phyloP scores from a whole-genome alignment of 1,140 invertebrate species.

The Uloborus diversus region DNA sequence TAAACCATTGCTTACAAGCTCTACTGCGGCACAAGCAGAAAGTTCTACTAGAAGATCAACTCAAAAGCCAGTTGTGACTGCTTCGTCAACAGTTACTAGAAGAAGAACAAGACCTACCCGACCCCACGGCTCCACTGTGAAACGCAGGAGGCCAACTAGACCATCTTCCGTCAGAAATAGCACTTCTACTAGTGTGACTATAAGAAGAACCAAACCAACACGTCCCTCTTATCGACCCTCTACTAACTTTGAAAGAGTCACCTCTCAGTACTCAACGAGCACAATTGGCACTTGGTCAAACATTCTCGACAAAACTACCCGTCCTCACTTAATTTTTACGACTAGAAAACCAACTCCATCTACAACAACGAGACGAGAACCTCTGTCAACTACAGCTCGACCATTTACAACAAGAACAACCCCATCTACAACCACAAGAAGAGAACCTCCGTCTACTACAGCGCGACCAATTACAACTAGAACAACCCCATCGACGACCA shows the following conservation, averaged over 20 bases:
- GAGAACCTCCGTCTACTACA: conserved; percentile 59
- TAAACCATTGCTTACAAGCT: conserved; percentile 55
- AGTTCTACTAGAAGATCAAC: not conserved
- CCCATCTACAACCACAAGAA: conserved; percentile 59
- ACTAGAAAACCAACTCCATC: conserved; percentile 50
- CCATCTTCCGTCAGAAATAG: conserved; percentile 10
- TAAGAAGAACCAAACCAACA: conserved; percentile 32
- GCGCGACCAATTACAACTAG: not conserved
- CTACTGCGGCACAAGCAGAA: conserved; percentile 52
- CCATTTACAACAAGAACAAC: conserved; percentile 58
- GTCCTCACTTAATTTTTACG: not conserved
- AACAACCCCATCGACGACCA: conserved; percentile 1
- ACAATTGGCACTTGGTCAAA: conserved; percentile 37
- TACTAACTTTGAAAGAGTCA: conserved; percentile 59
- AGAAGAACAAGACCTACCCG: not conserved
- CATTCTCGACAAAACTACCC: conserved; percentile 29
- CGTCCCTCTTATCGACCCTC: conserved; percentile 60
- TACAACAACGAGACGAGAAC: too few species aligned
- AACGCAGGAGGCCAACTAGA: conserved; percentile 31
- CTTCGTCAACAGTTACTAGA: not conserved
- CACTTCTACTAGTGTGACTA: conserved; percentile 8
- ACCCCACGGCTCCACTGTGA: not conserved
- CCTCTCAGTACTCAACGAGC: not conserved
- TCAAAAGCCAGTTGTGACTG: not conserved
- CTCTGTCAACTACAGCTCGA: too few species aligned